Base-by-base conservation (phyloP, 1,140 invertebrate species). In the Listronotus bonariensis region DNA sequence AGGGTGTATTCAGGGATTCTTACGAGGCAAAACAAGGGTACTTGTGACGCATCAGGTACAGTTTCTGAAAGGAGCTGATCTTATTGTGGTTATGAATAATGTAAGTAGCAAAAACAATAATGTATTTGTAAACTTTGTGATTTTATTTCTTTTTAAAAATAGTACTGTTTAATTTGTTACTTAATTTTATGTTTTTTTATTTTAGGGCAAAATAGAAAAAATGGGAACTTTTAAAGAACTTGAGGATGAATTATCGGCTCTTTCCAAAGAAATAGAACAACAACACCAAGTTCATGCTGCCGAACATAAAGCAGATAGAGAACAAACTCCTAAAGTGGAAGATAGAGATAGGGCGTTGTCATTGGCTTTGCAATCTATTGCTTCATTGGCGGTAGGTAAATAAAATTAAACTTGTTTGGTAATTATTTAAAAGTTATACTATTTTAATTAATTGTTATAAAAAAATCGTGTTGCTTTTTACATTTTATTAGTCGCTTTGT, bases 31-130 rank as follows among this genome's bases (percentile, higher is more conserved):
- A 67, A 87, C 88, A 0, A 79, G 88, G 36, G 85, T 94, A 53
- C 81, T 94, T 7, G 89, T 93, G 11, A 94, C 92, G 1, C 91
- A 94, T 80, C 91, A 93, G 75, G 79, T 93, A 26, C 92, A 93
- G 71, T 92, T 88, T 72, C 77, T 95, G 4, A 87, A 88, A 70
- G 80, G 85, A 12, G 90, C 89, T 5, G 86, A 91, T 72, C 77
- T 84, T 42, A 87, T 92, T 53, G 71, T 90, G 4, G 80, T 93
- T 0, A 73, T 94, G 43, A 88, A 91, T 72, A 86, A 90, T 77
- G 89, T 87, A 78, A 78, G 72, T 74, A 17, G 20, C 20, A 26
- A 26, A 26, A 26, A 26, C 1, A 26, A 26, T 26, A 26, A 26
- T 26, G 20, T 26, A 26, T 26, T 26, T 26, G 20, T 26, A 26